A percentile compares a stretch with the other conserved stretches of the same genome.
Evolutionary conservation across 2,888 invertebrate genomes (phyloP).

Genomic region (Spodoptera exigua): DNA sequence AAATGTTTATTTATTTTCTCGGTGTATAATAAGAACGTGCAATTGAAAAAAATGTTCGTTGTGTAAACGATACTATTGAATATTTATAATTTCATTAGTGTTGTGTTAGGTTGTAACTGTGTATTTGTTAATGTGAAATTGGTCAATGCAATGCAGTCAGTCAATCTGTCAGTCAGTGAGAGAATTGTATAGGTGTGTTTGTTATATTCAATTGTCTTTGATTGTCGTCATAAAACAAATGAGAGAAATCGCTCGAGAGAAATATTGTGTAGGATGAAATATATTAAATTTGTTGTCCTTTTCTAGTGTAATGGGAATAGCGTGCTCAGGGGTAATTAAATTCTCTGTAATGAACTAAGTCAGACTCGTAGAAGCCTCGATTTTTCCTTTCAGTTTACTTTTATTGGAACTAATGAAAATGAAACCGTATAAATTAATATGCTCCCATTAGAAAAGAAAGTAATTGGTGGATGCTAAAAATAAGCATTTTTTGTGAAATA

Average conservation of each 20-base stretch:
- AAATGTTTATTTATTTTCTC: conserved; percentile 50
- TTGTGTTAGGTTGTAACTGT: conserved; percentile 15
- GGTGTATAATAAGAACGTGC: conserved; percentile 15
- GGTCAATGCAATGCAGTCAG: conserved; percentile 10
- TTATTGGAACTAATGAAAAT: conserved; percentile 15
- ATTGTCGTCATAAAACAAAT: background rate
- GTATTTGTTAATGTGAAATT: conserved; percentile 17
- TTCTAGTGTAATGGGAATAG: conserved; percentile 26
- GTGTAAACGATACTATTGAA: conserved; percentile 19
- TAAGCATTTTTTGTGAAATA: conserved; percentile 21
- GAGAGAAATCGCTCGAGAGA: background rate
- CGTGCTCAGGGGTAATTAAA: conserved; percentile 37
- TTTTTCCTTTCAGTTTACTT: conserved; percentile 10
- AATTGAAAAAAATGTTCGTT: conserved; percentile 27
- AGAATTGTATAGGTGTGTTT: conserved; percentile 10
- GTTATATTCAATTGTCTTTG: conserved; percentile 24
- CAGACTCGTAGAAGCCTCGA: conserved; percentile 4
- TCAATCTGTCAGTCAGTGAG: background rate
- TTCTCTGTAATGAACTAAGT: conserved; percentile 17
- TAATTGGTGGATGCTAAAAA: conserved; percentile 23
- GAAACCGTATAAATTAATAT: background rate
- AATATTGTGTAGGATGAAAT: background rate
- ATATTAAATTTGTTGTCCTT: background rate
- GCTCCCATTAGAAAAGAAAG: background rate
- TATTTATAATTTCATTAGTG: conserved; percentile 26